Conservation (phyloP, 2,113 vertebrate genomes). For the Vulpes ferrilata region DNA sequence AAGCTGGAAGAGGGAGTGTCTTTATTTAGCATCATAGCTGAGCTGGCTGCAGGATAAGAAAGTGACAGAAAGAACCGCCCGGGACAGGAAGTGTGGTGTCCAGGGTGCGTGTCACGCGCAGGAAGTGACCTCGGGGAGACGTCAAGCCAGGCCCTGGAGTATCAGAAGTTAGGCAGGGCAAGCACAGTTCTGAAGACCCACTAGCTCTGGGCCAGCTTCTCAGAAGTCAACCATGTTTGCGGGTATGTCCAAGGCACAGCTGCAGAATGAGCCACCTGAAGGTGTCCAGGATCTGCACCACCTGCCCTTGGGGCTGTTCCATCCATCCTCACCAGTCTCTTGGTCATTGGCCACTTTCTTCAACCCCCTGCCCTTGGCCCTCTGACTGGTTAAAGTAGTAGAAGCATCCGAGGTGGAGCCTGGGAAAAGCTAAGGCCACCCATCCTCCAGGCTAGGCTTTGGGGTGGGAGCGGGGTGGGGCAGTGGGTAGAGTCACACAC, state of each 20-base stretch:
- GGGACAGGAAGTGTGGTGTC: background rate
- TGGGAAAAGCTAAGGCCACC: background rate
- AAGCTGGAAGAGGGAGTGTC: background rate
- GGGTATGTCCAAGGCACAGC: background rate
- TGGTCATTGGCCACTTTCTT: background rate
- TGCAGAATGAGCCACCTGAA: background rate
- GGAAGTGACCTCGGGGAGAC: background rate
- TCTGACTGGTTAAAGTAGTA: background rate
- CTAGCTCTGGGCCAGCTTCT: background rate
- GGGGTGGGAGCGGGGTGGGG: background rate
- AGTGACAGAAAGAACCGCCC: background rate
- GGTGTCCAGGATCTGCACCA: background rate
- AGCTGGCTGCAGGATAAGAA: background rate
- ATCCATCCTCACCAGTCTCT: background rate
- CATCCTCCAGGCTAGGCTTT: background rate
- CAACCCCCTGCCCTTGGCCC: background rate
- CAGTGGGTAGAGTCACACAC: background rate
- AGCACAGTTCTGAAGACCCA: background rate
- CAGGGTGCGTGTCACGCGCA: background rate
- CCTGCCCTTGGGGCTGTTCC: background rate
- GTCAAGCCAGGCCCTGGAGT: background rate
- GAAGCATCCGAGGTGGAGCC: background rate
- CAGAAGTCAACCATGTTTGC: too few species aligned
- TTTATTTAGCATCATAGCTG: background rate
- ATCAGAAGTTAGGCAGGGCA: background rate